Base-by-base conservation (phyloP, 2,888 invertebrate species). In the Steinernema scapterisci region DNA sequence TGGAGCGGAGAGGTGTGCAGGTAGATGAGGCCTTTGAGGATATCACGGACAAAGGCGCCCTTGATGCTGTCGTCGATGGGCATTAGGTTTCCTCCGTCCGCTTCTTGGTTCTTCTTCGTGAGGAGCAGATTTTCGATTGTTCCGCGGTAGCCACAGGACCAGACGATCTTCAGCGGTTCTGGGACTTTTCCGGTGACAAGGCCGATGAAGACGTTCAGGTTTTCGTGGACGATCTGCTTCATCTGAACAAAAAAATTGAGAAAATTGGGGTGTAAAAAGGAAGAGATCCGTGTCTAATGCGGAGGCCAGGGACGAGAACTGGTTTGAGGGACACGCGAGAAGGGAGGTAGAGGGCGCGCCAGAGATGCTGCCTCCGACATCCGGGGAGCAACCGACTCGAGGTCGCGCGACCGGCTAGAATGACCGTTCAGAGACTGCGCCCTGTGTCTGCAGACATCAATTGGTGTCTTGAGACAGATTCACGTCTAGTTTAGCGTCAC, bases 21-120 rank as follows among this genome's bases (percentile, higher is more conserved):
- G 76, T 80, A 86, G 44, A 86, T 86, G 23, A 86, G 75, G 16
- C 85, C 86, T 83, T 84, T 86, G 31, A 86, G 77, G 21, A 86
- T 83, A 76, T 86, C 86, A 19, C 85, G 54, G 23, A 86, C 82
- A 75, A 86, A 86, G 11, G 86, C 84, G 54, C 84, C 82, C 72
- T 81, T 80, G 72, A 86, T 82, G 73, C 85, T 84, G 43, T 74
- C 71, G 63, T 80, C 81, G 48, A 81, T 56, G 54, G 51, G 51
- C 56, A 73, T 52, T 13, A 25, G 16, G 23, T 44, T 43, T 31
- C 27, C 27, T n/a, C 51, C 54, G 21, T 51, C 44, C 31, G 31
- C 75, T 44, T 45, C 63, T 46, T 70, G 73, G 45, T 31, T 70
- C 25, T 73, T 76, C 45, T 44, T 77, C 27, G 72, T 52, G 31